These are phyloP conservation scores for Myripristis murdjan DNA, from an alignment of 2,797 vertebrate genomes.

Conservation along the genomic window DNA sequence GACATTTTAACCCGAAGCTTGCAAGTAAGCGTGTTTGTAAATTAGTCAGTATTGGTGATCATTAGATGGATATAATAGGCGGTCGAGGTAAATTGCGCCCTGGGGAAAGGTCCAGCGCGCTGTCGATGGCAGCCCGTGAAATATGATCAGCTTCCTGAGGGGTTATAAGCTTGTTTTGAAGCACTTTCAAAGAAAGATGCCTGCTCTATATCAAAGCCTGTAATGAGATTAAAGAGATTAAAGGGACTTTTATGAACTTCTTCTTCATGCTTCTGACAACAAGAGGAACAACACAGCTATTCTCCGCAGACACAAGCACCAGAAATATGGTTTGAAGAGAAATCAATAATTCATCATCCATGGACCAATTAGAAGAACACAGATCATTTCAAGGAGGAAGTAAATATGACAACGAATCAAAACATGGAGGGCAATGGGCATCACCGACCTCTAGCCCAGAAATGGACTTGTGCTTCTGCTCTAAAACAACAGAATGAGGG, in stretches of 20 bases:
- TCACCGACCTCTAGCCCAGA: conserved; percentile 1
- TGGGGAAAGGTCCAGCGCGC: conserved; percentile 22
- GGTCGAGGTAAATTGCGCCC: conserved; percentile 32
- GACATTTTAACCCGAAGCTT: background rate
- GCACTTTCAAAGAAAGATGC: conserved; percentile 30
- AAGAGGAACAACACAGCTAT: conserved; percentile 36
- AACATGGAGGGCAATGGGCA: conserved; percentile 11
- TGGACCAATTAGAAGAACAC: background rate
- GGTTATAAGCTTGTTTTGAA: conserved; percentile 33
- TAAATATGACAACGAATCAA: conserved; percentile 54
- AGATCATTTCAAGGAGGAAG: background rate
- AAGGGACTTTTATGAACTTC: conserved; percentile 60
- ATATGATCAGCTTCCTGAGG: conserved; percentile 46
- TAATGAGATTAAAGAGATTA: conserved; percentile 64
- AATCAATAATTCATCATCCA: conserved; percentile 67
- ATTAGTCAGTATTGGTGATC: background rate
- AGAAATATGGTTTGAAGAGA: conserved; percentile 42
- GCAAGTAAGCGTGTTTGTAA: background rate
- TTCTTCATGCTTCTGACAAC: conserved; percentile 24
- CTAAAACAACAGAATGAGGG: background rate
- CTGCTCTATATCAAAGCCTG: conserved; percentile 59
- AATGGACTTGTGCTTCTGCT: conserved; percentile 18
- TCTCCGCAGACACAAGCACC: conserved; percentile 39
- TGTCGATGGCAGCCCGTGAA: conserved; percentile 58
- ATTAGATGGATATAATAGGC: background rate